These are phyloP conservation scores for Aphelocoma coerulescens DNA, from an alignment of 2,113 vertebrate species.

Conservation along the genomic window DNA sequence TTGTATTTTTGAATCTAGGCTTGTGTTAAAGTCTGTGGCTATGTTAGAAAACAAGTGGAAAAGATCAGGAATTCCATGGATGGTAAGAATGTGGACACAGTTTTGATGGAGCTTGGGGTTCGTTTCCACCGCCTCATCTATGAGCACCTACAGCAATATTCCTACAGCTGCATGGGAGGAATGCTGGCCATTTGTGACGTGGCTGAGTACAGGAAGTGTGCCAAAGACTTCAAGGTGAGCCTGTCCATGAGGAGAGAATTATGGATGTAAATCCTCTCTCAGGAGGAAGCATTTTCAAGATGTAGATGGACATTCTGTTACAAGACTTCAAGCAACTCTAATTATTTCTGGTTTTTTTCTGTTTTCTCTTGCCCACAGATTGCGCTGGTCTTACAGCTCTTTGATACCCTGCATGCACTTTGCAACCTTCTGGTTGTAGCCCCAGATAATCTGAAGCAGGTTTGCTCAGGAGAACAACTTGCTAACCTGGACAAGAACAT, in stretches of 20 bases:
- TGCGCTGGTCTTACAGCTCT: conserved; percentile 93
- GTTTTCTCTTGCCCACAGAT: conserved; percentile 77
- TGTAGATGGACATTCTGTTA: not conserved
- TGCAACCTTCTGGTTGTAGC: conserved; percentile 98
- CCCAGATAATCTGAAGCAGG: conserved; percentile 98
- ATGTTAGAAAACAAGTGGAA: conserved; percentile 94
- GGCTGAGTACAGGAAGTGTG: conserved; percentile 93
- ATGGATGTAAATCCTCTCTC: not conserved
- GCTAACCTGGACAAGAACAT: conserved; percentile 97
- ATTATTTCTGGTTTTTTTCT: not conserved
- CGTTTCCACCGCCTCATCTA: conserved; percentile 97
- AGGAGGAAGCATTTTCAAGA: not conserved
- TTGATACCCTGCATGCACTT: conserved; percentile 96
- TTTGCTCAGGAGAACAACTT: conserved; percentile 97
- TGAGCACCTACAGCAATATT: conserved; percentile 97
- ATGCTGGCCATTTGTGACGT: conserved; percentile 99
- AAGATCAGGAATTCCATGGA: conserved; percentile 96
- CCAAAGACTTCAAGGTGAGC: conserved; percentile 92
- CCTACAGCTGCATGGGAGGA: conserved; percentile 97
- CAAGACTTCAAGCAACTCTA: not conserved
- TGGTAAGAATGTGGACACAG: conserved; percentile 97
- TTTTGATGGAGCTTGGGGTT: conserved; percentile 92
- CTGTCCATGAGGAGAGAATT: not conserved
- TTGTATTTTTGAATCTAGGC: conserved; percentile 73
- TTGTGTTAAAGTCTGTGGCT: conserved; percentile 93